A percentile compares a stretch with the other conserved stretches of the same genome.
Evolutionary conservation across 2,797 vertebrate genomes (phyloP).

Genomic region (Coluber constrictor): DNA sequence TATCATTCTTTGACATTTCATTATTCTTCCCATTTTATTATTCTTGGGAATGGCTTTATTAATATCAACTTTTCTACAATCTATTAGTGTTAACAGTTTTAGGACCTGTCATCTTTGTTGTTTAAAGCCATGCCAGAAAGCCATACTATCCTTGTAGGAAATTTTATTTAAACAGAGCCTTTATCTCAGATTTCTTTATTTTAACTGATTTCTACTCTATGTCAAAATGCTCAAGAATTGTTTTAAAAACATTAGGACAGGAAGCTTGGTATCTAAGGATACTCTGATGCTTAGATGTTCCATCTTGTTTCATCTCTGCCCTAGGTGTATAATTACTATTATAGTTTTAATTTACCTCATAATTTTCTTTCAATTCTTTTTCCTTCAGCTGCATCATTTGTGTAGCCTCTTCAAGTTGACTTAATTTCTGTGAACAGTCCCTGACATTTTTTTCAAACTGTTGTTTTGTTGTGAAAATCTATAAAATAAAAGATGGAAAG

Average conservation of each 20-base stretch:
- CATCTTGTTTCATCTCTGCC: neutral
- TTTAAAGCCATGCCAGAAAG: neutral
- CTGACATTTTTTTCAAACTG: constrained; percentile 72
- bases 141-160: no score
- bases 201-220: neutral
- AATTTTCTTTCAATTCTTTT: constrained; percentile 74
- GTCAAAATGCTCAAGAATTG: neutral
- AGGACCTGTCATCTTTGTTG: neutral
- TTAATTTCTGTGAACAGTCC: constrained; percentile 79
- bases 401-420: constrained; percentile 76
- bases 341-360: constrained; percentile 71
- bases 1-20: neutral
- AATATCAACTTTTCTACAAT: neutral
- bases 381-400: constrained; percentile 75
- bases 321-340: neutral
- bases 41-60: neutral
- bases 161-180: neutral
- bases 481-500: constrained; percentile 11
- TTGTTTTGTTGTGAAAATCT: constrained; percentile 75
- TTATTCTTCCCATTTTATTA: neutral
- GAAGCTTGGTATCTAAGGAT: neutral
- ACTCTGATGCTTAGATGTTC: neutral
- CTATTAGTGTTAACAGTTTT: neutral
- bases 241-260: neutral
- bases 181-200: neutral